Conservation (phyloP, 2,113 vertebrate species). For the Prunella himalayana region DNA sequence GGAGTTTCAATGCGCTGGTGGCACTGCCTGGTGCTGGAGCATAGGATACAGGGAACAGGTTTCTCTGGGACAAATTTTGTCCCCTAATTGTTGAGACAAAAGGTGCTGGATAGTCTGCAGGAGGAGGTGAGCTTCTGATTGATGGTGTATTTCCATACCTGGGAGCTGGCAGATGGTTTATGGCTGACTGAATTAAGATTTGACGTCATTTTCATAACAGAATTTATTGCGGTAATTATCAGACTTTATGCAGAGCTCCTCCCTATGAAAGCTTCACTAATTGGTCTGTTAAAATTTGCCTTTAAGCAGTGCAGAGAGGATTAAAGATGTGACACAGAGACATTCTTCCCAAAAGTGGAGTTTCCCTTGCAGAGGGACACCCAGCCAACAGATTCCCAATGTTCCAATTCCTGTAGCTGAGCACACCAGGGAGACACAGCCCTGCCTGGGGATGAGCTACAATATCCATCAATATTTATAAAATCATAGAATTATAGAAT, state of each 20-base stretch:
- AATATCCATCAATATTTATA: background rate
- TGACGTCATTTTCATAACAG: background rate
- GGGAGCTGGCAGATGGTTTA: background rate
- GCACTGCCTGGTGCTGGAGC: background rate
- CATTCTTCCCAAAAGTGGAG: background rate
- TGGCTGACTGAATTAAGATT: background rate
- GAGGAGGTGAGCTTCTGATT: background rate
- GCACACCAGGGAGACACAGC: background rate
- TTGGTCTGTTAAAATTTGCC: background rate
- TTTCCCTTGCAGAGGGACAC: background rate
- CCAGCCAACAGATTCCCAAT: background rate
- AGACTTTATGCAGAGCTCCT: background rate
- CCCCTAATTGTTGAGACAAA: background rate
- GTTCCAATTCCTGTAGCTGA: background rate
- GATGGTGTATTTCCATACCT: background rate
- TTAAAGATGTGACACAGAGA: background rate
- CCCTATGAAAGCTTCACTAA: background rate
- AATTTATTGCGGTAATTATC: conserved; percentile 23
- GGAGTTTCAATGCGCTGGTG: background rate
- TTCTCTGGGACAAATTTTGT: background rate
- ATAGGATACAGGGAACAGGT: no score
- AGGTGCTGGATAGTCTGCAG: background rate
- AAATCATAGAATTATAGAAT: background rate
- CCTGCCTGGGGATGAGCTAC: background rate
- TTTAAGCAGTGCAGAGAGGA: background rate